These are phyloP conservation scores for Serinus canaria DNA, from an alignment of 2,113 vertebrate species.

Conservation along the genomic window DNA sequence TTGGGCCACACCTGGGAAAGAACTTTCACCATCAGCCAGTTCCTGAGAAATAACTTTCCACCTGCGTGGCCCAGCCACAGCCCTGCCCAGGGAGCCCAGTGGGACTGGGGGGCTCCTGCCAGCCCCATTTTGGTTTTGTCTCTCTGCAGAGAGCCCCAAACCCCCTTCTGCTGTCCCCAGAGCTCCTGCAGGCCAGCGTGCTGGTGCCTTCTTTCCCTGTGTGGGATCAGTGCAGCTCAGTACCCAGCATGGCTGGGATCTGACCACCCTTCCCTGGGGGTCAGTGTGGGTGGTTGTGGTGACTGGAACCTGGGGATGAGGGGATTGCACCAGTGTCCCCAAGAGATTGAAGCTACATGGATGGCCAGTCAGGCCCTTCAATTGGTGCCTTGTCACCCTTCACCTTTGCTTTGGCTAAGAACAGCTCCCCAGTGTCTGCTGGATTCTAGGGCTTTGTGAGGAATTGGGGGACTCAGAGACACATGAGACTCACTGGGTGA, in stretches of 20 bases:
- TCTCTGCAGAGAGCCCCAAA: not conserved
- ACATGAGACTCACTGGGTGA: not conserved
- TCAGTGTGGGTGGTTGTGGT: not conserved
- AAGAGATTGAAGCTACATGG: not conserved
- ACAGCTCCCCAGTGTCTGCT: not conserved
- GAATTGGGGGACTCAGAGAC: fast-evolving
- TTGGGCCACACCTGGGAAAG: constrained; percentile 34
- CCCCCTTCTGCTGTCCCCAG: not conserved
- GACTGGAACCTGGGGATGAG: not conserved
- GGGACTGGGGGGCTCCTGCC: not conserved
- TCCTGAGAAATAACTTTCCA: constrained; percentile 21
- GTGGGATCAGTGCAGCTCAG: fast-evolving
- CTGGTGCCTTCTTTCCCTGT: not conserved
- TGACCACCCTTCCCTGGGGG: fast-evolving
- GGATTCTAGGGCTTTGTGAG: fast-evolving
- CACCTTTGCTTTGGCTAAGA: not conserved
- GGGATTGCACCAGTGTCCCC: fast-evolving
- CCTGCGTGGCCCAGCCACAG: not conserved
- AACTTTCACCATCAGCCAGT: constrained; percentile 47
- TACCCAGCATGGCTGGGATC: fast-evolving
- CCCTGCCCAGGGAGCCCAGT: not conserved
- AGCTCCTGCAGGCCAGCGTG: fast-evolving
- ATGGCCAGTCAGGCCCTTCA: not conserved
- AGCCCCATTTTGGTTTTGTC: not conserved
- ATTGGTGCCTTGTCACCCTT: not conserved